Base-by-base conservation (phyloP, 1,140 invertebrate species). In the Drosophila tristis region DNA sequence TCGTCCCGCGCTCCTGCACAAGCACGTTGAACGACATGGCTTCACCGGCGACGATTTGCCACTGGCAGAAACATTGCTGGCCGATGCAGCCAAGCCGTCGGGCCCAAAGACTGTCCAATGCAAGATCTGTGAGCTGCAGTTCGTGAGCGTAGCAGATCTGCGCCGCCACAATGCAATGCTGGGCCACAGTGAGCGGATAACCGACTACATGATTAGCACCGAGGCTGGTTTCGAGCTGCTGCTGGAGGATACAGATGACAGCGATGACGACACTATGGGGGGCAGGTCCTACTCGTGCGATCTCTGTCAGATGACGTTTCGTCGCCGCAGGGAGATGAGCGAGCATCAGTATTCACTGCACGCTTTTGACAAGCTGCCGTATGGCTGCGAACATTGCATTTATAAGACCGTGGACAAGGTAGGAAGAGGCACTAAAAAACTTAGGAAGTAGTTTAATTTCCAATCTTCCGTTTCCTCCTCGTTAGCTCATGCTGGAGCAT, bases 1-100 rank as follows among this genome's bases (percentile, higher is more conserved):
- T 56, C 91, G 93, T 2, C 92, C 91, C 35, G 92, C 93, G 6
- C 92, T 93, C 26, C 35, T 92, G n/a, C 59, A 84, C 44, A 80
- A 86, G 45, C 90, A 91, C 44, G 63, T 91, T 2, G 68, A 77
- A 13, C 75, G 87, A 0, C 90, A 91, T 42, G 86, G 90, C 0
- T 78, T 91, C n/a, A 74, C 44, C 2, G 74, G 74, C 0, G 49
- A 77, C 16, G 80, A 89, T 23, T 7, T 91, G n/a, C 80, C 78
- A 1, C 57, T 84, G 35, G 90, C 90, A 2, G 90, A 90, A 16
- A 82, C 82, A 3, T 48, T 89, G 15, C 64, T 90, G 29, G 72
- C 73, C 4, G 76, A 87, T 56, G 77, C 71, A 4, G 82, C 74
- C 2, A 81, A 84, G 25, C 59, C 90, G 9, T 43, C 75, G 20